phyloP scores from a whole-genome alignment of 2,113 vertebrate species.

The Epinephelus lanceolatus region DNA sequence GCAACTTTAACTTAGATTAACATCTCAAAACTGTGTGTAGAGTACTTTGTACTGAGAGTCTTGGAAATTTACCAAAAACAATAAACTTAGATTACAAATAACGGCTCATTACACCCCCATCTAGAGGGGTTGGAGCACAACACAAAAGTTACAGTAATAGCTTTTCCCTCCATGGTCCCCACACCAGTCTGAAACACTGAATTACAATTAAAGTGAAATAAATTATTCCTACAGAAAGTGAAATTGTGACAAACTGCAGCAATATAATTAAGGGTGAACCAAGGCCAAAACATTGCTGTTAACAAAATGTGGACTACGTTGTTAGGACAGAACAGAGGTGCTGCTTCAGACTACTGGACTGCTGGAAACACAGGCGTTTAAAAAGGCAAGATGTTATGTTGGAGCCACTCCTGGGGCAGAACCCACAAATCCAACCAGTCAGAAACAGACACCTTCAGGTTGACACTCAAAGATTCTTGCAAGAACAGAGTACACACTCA shows the following conservation, averaged over 20 bases:
- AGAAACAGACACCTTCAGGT: not conserved
- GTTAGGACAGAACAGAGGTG: not conserved
- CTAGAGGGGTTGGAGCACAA: not conserved
- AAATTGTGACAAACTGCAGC: not conserved
- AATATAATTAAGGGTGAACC: not conserved
- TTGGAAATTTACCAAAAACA: not conserved
- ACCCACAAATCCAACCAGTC: too few relatives aligned
- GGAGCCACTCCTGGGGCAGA: not conserved
- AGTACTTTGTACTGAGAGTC: not conserved
- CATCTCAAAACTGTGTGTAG: not conserved
- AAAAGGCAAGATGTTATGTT: not conserved
- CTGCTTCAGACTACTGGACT: not conserved
- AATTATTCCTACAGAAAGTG: too few relatives aligned
- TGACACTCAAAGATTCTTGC: too few relatives aligned
- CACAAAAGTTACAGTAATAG: not conserved
- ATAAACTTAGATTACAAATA: not conserved
- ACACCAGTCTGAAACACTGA: not conserved
- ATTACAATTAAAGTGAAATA: not conserved
- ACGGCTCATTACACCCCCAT: not conserved
- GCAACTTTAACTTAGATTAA: conserved; percentile 1
- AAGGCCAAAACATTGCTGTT: not conserved
- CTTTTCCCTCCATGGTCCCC: not conserved
- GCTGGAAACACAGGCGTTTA: not conserved
- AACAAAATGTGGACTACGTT: not conserved
- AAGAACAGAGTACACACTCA: too few relatives aligned